These are phyloP conservation scores for Eurytoma californica DNA, from an alignment of 2,888 invertebrate genomes.

Conservation along the genomic window DNA sequence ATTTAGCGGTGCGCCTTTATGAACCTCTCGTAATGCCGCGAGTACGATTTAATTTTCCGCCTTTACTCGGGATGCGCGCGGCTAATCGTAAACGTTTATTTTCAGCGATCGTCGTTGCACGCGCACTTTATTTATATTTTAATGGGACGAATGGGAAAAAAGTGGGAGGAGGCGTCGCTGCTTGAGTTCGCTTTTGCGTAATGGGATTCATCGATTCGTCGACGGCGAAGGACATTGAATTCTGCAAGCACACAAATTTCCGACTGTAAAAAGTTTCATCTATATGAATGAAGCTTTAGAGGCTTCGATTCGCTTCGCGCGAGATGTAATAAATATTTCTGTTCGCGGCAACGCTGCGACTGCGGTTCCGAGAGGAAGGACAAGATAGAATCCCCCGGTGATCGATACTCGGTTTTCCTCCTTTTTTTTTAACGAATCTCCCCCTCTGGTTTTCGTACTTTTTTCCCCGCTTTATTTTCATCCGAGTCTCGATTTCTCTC, in stretches of 20 bases:
- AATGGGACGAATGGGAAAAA: too few species aligned
- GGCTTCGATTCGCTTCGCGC: constrained; percentile 21
- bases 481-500: too few species aligned
- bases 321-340: constrained; percentile 56
- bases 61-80: background rate
- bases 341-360: constrained; percentile 46
- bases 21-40: background rate
- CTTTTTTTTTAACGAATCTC: constrained; percentile 14
- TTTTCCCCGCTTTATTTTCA: background rate
- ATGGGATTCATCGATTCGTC: too few species aligned
- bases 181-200: too few species aligned
- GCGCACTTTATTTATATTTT: too few species aligned
- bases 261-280: background rate
- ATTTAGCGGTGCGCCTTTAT: too few species aligned
- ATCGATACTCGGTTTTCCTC: constrained; percentile 32
- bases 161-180: too few species aligned
- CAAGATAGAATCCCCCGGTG: constrained; percentile 45
- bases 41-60: background rate
- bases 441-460: background rate
- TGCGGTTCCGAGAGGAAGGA: constrained; percentile 50
- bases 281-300: constrained; percentile 53
- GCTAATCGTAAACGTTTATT: too few species aligned
- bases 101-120: too few species aligned
- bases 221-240: too few species aligned
- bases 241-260: too few species aligned